These are phyloP conservation scores for Macheiramphus alcinus DNA, from an alignment of 2,113 vertebrate genomes.

Conservation along the genomic window DNA sequence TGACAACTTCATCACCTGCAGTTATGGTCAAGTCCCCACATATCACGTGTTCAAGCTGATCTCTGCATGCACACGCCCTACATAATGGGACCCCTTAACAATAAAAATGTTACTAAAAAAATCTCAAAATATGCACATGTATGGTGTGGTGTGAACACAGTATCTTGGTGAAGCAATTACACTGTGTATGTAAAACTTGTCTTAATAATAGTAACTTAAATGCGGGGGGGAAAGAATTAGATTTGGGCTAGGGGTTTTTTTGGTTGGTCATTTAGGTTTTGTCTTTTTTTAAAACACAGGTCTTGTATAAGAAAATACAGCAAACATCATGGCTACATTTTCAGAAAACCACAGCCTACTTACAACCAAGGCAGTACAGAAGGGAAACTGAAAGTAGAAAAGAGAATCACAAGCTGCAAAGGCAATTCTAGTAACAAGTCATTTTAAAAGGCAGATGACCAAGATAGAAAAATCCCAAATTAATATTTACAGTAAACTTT, in stretches of 20 bases:
- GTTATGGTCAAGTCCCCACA: background rate
- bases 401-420: constrained; percentile 3
- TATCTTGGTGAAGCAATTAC: background rate
- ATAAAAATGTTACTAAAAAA: background rate
- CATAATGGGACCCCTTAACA: background rate
- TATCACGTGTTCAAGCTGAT: background rate
- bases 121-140: background rate
- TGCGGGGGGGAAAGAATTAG: background rate
- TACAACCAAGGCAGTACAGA: background rate
- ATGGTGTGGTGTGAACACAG: background rate
- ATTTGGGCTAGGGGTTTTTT: background rate
- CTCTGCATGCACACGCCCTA: background rate
- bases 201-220: background rate
- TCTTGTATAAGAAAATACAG: background rate
- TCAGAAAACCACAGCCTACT: constrained; percentile 49
- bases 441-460: constrained; percentile 28
- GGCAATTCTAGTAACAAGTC: constrained; percentile 57
- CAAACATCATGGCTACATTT: constrained; percentile 32
- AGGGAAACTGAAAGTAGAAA: constrained; percentile 56
- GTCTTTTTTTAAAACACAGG: background rate
- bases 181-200: background rate
- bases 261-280: background rate
- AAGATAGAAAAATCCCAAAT: constrained; percentile 44
- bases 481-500: constrained; percentile 55
- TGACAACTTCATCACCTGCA: background rate